Base-by-base conservation (phyloP, 2,797 vertebrate species). In the Tenualosa ilisha region DNA sequence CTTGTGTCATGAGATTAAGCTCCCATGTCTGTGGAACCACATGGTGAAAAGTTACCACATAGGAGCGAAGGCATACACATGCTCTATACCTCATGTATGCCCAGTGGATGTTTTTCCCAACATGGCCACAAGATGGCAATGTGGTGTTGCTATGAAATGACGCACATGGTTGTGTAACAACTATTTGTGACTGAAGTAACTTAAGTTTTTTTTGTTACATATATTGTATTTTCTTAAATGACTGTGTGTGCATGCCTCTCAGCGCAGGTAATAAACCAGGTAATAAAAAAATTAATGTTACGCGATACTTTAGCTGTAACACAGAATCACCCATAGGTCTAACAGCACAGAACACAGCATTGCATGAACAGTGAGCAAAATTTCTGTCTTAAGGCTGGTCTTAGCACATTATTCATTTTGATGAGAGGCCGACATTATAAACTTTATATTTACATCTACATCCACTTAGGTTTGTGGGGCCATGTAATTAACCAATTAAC, bases 91-190 rank as follows among this genome's bases (percentile, higher is more conserved):
- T 0, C 13, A 56, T 56, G 13, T 15, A 72, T 37, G 37, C 26
- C 4, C 31, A 72, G 15, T 72, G 31, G 31, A 0, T 72, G 15
- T 72, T 72, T 63, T 72, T 40, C 65, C 26, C 37, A 17, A 59
- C 53, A 8, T 8, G 49, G 56, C 86, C 91, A 72, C 83, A 61
- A 87, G 91, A 89, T 91, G 91, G 89, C 89, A 89, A 87, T 92
- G 88, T 90, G 89, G 90, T 79, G 65, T 87, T 90, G 83, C 40
- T 81, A 49, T 43, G 51, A 40, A 26, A n/a, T 24, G 37, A 46
- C 22, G 15, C 24, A 1, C 46, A 13, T 0, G 65, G 50, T 84
- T 72, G 68, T 46, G 81, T 49, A 82, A 82, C 51, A 22, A 50
- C 51, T 24, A 53, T 50, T 24, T 49, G 2, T 37, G 63, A 68